phyloP scores from a whole-genome alignment of 2,888 invertebrate species.

The Papilio demoleus region DNA sequence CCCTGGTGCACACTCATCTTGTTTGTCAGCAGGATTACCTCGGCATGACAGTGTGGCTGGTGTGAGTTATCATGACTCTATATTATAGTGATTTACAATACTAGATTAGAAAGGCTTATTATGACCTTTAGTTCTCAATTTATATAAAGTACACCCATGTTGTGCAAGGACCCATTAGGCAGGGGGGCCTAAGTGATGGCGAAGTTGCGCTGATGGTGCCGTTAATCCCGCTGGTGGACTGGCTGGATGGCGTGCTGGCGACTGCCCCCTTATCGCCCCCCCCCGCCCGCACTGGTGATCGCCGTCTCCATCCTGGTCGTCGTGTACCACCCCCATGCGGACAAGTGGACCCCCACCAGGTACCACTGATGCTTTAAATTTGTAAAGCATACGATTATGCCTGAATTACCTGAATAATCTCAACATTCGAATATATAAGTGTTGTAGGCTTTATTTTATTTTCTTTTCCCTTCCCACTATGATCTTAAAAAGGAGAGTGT shows the following conservation, averaged over 20 bases:
- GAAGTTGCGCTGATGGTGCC: slow-evolving; percentile 86
- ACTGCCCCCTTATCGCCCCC: slow-evolving; percentile 85
- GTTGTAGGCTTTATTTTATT: too few species aligned
- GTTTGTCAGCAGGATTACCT: slow-evolving; percentile 94
- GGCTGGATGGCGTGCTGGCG: slow-evolving; percentile 88
- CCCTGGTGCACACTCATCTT: slow-evolving; percentile 91
- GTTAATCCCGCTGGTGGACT: slow-evolving; percentile 89
- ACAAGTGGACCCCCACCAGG: slow-evolving; percentile 96
- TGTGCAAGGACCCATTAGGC: slow-evolving; percentile 91
- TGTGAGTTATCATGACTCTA: slow-evolving; percentile 68
- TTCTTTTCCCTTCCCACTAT: too few species aligned
- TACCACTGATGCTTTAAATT: slow-evolving; percentile 61
- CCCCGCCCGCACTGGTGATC: slow-evolving; percentile 86
- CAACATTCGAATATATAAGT: too few species aligned
- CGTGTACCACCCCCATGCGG: slow-evolving; percentile 91
- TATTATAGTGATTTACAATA: too few species aligned
- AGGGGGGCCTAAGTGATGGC: slow-evolving; percentile 89
- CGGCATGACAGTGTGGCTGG: slow-evolving; percentile 95
- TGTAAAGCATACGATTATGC: too few species aligned
- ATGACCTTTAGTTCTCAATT: too few species aligned
- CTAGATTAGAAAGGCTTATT: too few species aligned
- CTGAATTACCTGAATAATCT: too few species aligned
- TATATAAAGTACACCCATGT: too few species aligned
- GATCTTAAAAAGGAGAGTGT: too few species aligned
- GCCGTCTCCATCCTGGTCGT: slow-evolving; percentile 87